Percentiles rank a stretch among this genome's conserved stretches.
Conservation (phyloP, 2,113 vertebrate species). For the Beaufortia kweichowensis region DNA sequence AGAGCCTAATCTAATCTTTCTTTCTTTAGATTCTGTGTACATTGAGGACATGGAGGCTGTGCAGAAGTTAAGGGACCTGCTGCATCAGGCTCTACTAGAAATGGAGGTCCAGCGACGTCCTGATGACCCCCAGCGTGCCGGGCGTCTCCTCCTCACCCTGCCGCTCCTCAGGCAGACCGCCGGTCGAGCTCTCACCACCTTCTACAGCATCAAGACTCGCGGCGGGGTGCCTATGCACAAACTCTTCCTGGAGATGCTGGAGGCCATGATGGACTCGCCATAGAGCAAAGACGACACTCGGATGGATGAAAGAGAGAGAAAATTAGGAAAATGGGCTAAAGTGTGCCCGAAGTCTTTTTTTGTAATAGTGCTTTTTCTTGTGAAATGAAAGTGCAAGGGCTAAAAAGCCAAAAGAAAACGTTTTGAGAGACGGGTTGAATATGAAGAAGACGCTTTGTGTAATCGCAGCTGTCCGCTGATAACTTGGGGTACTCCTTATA, state of each 20-base stretch:
- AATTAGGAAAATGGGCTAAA: constrained; percentile 5
- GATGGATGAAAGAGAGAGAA: not conserved
- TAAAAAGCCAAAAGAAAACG: constrained; percentile 31
- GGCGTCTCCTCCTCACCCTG: constrained; percentile 85
- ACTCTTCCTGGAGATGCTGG: constrained; percentile 93
- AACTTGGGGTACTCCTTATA: constrained; percentile 10
- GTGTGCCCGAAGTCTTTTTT: constrained; percentile 14
- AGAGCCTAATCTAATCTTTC: not conserved
- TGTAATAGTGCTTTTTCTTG: not conserved
- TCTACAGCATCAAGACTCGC: constrained; percentile 89
- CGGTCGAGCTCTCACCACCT: constrained; percentile 85
- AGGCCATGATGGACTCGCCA: constrained; percentile 93
- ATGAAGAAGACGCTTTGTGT: constrained; percentile 15
- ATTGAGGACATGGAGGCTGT: constrained; percentile 90
- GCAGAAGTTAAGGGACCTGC: constrained; percentile 86
- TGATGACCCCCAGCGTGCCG: constrained; percentile 82
- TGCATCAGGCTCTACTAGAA: constrained; percentile 89
- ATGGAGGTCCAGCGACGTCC: constrained; percentile 79
- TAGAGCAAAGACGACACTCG: constrained; percentile 45
- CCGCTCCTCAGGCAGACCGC: constrained; percentile 90
- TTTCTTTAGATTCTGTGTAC: constrained; percentile 83
- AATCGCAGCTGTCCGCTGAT: constrained; percentile 1
- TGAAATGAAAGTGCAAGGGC: constrained; percentile 15
- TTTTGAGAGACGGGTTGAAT: not conserved
- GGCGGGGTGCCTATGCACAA: constrained; percentile 94